phyloP scores from a whole-genome alignment of 1,140 invertebrate species.

The Brachionus rubens region DNA sequence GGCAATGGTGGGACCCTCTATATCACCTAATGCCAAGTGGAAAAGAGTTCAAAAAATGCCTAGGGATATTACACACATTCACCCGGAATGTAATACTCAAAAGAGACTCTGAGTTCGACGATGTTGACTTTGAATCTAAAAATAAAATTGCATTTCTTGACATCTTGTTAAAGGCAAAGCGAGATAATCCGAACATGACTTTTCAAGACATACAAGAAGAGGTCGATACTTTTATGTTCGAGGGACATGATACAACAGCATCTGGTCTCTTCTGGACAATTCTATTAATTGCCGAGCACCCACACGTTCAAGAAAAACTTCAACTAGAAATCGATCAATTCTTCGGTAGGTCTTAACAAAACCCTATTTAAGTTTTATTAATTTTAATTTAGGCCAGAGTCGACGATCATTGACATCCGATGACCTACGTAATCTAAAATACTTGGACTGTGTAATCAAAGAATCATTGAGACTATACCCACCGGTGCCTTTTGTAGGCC shows the following conservation, averaged over 20 bases:
- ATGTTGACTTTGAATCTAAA: constrained; percentile 69
- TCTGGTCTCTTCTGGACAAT: constrained; percentile 57
- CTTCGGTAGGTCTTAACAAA: constrained; percentile 63
- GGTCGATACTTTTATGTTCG: constrained; percentile 79
- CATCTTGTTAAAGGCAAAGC: constrained; percentile 78
- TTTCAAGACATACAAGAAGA: constrained; percentile 82
- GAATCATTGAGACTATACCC: constrained; percentile 73
- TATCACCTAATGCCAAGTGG: constrained; percentile 76
- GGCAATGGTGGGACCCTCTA: constrained; percentile 75
- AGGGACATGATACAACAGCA: constrained; percentile 84
- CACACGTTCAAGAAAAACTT: constrained; percentile 68
- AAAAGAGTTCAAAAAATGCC: constrained; percentile 70
- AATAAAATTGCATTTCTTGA: constrained; percentile 83
- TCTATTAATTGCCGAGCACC: constrained; percentile 61
- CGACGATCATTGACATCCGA: constrained; percentile 70
- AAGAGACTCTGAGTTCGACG: constrained; percentile 70
- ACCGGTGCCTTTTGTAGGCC: constrained; percentile 76
- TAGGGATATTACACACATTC: constrained; percentile 78
- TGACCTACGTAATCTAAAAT: constrained; percentile 68
- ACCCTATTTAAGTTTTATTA: not conserved
- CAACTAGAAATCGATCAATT: constrained; percentile 74
- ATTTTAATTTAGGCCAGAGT: constrained; percentile 51
- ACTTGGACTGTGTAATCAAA: constrained; percentile 71
- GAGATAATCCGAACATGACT: constrained; percentile 72
- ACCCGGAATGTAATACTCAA: constrained; percentile 76